Evolutionary conservation across 2,888 invertebrate genomes (phyloP), one percentile per base, ranked within the genome.

Genomic region (Caprella mutica): DNA sequence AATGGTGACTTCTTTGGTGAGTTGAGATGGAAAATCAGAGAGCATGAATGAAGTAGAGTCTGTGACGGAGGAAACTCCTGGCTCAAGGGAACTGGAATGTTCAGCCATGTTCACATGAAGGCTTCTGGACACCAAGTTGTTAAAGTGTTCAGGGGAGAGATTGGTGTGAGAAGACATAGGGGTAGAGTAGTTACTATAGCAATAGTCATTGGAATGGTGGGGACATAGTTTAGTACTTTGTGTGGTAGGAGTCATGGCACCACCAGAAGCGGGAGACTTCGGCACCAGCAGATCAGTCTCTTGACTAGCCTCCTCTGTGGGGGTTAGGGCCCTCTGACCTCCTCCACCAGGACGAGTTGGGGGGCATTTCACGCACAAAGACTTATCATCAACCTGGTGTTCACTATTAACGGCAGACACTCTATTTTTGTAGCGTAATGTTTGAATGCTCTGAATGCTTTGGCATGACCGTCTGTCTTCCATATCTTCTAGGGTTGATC

Each of bases 401-500:
- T 84, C 84, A 69, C 84, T 84, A 69, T 81, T 61, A 30, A 30
- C 29, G 21, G 9, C 26, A 14, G 30, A 21, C 30, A 30, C 48
- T 21, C 26, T 39, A 33, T 33, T 33, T 21, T 33, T 14, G 26
- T 23, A 21, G 38, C 39, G 52, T 23, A 79, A 30, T 19, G 17
- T 48, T 24, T 48, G 48, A 19, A 48, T 30, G 72, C 81, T 81
- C 69, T 81, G 81, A 77, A 90, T 84, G 81, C 92, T 92, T 84
- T 94, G 93, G 77, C 93, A 85, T 76, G 93, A 94, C 77, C 96
- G 90, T 72, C 93, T 86, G 80, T 98, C 97, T 80, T 92, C 96
- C 80, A 97, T 81, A 81, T 97, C 97, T 84, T 98, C 97, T 82
- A 98, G 82, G 74, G 87, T 94, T 73, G 93, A 93, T 81, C 89